Conservation (phyloP, 2,888 invertebrate genomes). For the Baccha elongata region DNA sequence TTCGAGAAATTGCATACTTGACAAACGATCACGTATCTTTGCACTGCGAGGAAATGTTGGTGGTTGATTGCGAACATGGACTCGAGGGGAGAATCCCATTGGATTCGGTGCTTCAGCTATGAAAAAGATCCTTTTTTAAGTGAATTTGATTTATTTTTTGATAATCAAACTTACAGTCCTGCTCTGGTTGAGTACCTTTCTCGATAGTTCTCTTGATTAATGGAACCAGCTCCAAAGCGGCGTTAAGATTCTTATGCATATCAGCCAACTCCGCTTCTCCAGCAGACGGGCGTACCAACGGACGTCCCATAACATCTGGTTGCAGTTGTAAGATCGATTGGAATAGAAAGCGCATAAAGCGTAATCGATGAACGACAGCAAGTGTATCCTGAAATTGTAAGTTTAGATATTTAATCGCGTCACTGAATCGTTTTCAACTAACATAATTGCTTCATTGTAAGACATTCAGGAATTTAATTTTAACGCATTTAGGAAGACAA, state of each 20-base stretch:
- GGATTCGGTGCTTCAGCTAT: conserved; percentile 87
- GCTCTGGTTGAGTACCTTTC: conserved; percentile 88
- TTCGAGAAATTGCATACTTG: conserved; percentile 89
- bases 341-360: conserved; percentile 93
- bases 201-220: conserved; percentile 89
- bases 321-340: conserved; percentile 86
- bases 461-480: too few species aligned
- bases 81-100: conserved; percentile 98
- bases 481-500: too few species aligned
- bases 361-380: conserved; percentile 90
- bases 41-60: conserved; percentile 99
- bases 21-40: conserved; percentile 89
- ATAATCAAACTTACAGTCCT: conserved; percentile 77
- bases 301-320: conserved; percentile 81
- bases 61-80: conserved; percentile 97
- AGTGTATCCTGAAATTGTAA: conserved; percentile 84
- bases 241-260: conserved; percentile 90
- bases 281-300: conserved; percentile 80
- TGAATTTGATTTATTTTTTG: background rate
- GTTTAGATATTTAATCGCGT: too few species aligned
- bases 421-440: too few species aligned
- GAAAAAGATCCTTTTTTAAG: background rate
- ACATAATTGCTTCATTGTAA: too few species aligned
- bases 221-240: conserved; percentile 92
- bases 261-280: conserved; percentile 84